These are phyloP conservation scores for Danio aesculapii DNA, from an alignment of 2,797 vertebrate genomes.

Conservation along the genomic window DNA sequence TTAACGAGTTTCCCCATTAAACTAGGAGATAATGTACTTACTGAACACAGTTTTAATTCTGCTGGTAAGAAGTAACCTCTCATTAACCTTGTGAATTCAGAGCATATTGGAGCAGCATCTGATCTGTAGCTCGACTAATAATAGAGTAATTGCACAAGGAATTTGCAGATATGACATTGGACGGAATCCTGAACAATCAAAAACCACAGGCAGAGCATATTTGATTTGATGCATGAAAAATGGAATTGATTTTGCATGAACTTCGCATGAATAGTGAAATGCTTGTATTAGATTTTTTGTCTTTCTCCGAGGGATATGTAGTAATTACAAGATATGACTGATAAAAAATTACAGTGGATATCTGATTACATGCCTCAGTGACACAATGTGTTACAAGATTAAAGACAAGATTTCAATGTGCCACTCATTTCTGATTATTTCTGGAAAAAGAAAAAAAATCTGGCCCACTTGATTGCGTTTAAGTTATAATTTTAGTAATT, in stretches of 20 bases:
- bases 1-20: background rate
- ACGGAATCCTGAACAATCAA: background rate
- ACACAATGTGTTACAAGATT: background rate
- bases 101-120: conserved; percentile 29
- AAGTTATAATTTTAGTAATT: background rate
- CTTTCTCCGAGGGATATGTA: conserved; percentile 15
- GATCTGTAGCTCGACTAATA: conserved; percentile 31
- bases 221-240: background rate
- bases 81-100: conserved; percentile 40
- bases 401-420: conserved; percentile 8
- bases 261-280: conserved; percentile 8
- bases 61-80: conserved; percentile 19
- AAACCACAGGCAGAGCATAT: conserved; percentile 22
- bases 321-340: conserved; percentile 14
- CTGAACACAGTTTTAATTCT: conserved; percentile 1
- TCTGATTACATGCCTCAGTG: conserved; percentile 26
- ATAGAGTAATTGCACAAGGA: conserved; percentile 25
- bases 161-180: conserved; percentile 16
- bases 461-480: background rate
- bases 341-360: background rate
- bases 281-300: conserved; percentile 12
- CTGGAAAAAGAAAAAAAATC: background rate
- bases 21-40: conserved; percentile 21
- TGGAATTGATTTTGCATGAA: conserved; percentile 9
- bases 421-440: conserved; percentile 1